A percentile compares a stretch with the other conserved stretches of the same genome.
Evolutionary conservation across 2,113 vertebrate genomes (phyloP).

Genomic region (Solea senegalensis): DNA sequence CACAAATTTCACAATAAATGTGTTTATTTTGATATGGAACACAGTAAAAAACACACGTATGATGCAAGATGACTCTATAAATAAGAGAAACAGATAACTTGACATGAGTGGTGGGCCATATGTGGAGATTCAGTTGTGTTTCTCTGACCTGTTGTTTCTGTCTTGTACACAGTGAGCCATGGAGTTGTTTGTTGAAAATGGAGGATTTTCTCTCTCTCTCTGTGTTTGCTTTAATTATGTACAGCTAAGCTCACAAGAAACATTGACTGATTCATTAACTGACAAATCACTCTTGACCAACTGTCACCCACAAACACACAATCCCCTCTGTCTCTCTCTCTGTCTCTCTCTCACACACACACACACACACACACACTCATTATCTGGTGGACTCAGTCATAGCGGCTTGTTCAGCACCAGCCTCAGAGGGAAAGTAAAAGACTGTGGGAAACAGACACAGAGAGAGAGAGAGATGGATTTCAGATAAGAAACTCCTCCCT

Average conservation of each 20-base stretch:
- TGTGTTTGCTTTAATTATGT: not conserved
- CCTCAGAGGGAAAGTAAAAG: constrained; percentile 47
- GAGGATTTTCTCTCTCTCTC: constrained; percentile 20
- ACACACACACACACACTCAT: constrained; percentile 24
- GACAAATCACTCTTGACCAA: no score
- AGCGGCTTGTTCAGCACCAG: constrained; percentile 49
- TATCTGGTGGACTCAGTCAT: constrained; percentile 40
- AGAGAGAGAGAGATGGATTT: constrained; percentile 62
- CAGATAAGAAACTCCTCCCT: constrained; percentile 48
- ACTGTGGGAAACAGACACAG: constrained; percentile 50
- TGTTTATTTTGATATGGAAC: no score
- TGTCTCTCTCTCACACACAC: constrained; percentile 4
- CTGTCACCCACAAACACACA: constrained; percentile 1
- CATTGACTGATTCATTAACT: no score
- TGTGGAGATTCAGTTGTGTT: constrained; percentile 33
- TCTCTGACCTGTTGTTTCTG: constrained; percentile 50
- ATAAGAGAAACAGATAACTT: no score
- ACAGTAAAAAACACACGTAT: no score
- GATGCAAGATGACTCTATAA: no score
- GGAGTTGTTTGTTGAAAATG: constrained; percentile 40
- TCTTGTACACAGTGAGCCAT: constrained; percentile 31
- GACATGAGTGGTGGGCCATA: no score
- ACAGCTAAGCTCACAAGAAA: no score
- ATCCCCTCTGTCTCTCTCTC: not conserved
- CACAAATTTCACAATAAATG: no score